These are phyloP conservation scores for Loripinus fragilis DNA, from an alignment of 2,888 invertebrate species.

Conservation along the genomic window DNA sequence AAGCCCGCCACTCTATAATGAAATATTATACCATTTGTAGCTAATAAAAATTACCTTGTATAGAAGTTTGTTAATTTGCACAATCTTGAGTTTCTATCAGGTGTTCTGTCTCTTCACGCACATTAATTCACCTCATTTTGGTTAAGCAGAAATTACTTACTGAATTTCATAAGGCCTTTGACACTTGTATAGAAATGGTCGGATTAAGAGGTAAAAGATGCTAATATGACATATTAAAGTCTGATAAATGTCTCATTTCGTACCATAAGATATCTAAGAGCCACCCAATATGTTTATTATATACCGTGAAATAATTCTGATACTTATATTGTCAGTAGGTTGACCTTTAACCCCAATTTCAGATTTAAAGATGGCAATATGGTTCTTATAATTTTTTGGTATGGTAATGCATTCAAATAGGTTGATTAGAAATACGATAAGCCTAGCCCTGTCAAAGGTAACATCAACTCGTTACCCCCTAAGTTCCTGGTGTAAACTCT, in stretches of 20 bases:
- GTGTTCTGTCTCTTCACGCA: background rate
- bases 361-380: too few relatives aligned
- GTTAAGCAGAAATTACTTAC: background rate
- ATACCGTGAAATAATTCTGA: too few relatives aligned
- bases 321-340: too few relatives aligned
- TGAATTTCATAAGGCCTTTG: background rate
- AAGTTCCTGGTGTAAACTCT: too few relatives aligned
- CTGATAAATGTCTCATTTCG: background rate
- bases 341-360: too few relatives aligned
- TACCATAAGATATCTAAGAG: background rate
- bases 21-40: background rate
- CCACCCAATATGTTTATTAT: background rate
- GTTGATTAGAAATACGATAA: too few relatives aligned
- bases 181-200: background rate
- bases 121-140: background rate
- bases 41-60: background rate
- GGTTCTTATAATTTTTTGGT: too few relatives aligned
- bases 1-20: background rate
- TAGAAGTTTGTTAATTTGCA: constrained; percentile 10
- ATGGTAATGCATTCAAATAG: too few relatives aligned
- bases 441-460: too few relatives aligned
- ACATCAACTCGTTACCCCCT: too few relatives aligned
- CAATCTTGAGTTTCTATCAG: constrained; percentile 4
- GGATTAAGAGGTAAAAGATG: constrained; percentile 2
- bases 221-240: constrained; percentile 2